Percentiles rank a stretch among this genome's conserved stretches.
These are phyloP conservation scores for Sebastes melanostomus DNA, from an alignment of 2,797 vertebrate genomes.

Conservation along the genomic window DNA sequence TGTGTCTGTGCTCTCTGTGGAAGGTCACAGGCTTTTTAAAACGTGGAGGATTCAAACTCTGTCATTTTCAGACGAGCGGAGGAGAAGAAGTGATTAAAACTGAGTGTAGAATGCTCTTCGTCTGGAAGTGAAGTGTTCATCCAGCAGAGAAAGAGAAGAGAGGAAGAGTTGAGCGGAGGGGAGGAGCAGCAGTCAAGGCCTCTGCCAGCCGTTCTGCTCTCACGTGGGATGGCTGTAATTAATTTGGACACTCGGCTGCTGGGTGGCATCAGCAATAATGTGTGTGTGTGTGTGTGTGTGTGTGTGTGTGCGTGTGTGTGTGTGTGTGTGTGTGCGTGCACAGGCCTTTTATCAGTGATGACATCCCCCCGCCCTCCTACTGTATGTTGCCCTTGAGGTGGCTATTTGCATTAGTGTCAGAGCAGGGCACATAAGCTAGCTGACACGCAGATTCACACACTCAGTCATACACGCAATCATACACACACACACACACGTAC, in stretches of 20 bases:
- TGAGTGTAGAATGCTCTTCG: background rate
- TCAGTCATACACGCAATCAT: background rate
- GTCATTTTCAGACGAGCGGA: conserved; percentile 17
- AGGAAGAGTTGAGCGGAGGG: conserved; percentile 54
- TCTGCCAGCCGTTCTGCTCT: conserved; percentile 67
- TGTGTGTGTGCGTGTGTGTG: conserved; percentile 7
- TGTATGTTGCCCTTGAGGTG: conserved; percentile 79
- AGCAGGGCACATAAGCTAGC: conserved; percentile 45
- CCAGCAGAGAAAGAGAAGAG: conserved; percentile 18
- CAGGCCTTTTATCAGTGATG: conserved; percentile 63
- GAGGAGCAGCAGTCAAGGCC: conserved; percentile 68
- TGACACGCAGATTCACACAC: conserved; percentile 24
- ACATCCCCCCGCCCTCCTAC: conserved; percentile 69
- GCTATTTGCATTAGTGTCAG: conserved; percentile 76
- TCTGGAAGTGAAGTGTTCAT: conserved; percentile 32
- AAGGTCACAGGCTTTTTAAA: background rate
- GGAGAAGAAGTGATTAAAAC: conserved; percentile 44
- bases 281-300: conserved; percentile 10
- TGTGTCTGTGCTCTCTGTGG: background rate
- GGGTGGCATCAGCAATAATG: conserved; percentile 71
- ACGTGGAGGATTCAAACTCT: background rate
- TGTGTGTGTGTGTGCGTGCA: background rate
- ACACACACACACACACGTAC: background rate
- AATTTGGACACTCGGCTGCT: conserved; percentile 77
- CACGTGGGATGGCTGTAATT: conserved; percentile 78